Conservation (phyloP, 1,140 invertebrate species). For the Plectrocnemia conspersa region DNA sequence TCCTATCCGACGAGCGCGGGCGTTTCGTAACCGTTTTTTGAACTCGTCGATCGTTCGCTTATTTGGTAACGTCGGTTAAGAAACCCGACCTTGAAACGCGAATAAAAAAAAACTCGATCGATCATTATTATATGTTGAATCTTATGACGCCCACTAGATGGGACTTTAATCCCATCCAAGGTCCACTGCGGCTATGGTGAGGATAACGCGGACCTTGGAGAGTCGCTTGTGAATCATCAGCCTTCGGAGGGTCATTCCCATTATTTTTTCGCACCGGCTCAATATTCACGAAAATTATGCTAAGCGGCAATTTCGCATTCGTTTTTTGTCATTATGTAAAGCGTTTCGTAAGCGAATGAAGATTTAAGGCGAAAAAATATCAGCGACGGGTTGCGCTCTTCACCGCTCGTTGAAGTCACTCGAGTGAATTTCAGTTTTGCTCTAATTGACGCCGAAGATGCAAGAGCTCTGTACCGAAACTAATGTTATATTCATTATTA, state of each 20-base stretch:
- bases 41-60: slow-evolving; percentile 21
- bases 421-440: slow-evolving; percentile 5
- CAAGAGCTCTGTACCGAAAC: slow-evolving; percentile 14
- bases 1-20: background rate
- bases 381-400: background rate
- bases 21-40: slow-evolving; percentile 23
- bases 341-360: too few relatives aligned
- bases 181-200: background rate
- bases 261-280: too few relatives aligned
- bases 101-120: slow-evolving; percentile 10
- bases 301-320: too few relatives aligned
- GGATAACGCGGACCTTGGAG: background rate
- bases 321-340: too few relatives aligned
- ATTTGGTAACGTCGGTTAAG: slow-evolving; percentile 22
- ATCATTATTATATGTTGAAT: slow-evolving; percentile 4
- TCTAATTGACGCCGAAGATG: slow-evolving; percentile 7
- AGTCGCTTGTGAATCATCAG: slow-evolving; percentile 1
- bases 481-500: too few relatives aligned
- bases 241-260: slow-evolving; percentile 8
- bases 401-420: background rate
- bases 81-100: slow-evolving; percentile 14
- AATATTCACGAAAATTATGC: too few relatives aligned
- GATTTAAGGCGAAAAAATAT: too few relatives aligned
- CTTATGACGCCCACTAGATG: too few relatives aligned
- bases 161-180: too few relatives aligned